Evolutionary conservation across 2,113 vertebrate genomes (phyloP), one percentile per base, ranked within the genome.

Genomic region (Marmota monax): DNA sequence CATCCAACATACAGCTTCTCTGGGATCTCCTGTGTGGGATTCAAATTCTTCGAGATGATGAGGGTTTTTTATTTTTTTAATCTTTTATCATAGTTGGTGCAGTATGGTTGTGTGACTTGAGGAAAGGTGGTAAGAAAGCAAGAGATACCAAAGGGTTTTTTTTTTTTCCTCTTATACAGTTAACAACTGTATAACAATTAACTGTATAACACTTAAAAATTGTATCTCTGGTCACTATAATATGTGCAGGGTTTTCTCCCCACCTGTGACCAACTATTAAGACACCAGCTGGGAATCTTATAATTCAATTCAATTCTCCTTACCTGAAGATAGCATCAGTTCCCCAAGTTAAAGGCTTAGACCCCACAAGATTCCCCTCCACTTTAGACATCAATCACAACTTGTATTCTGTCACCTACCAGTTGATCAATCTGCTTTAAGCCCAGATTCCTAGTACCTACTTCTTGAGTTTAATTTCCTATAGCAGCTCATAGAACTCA

Each of bases 41-140:
- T 79, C 29, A 53, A 25, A 11, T 85, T 82, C 51, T 85, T 45
- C 45, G 12, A 51, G 2, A 45, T 37, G 45, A 56, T 72, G 14
- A 65, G 7, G 32, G 25, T n/a, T 65, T 72, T 32, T 20, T 73
- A n/a, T n/a, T 45, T 8, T 42, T 42, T 42, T 42, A 42, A 45
- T 45, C 45, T 45, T 45, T 45, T 45, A 88, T 80, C 53, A 58
- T 7, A 80, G 2, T 29, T 90, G 73, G 5, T 42, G 2, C 0
- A 2, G 32, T 1, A 34, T 14, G 74, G 32, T 42, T 29, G 42
- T 6, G 29, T 10, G 48, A 8, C 34, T n/a, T 72, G 20, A 4
- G 51, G 73, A 76, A 42, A 39, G 2, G 0, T 25, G 20, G 5
- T 18, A 1, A 32, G 2, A 17, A 0, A 27, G 7, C 32, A 42